A percentile compares a stretch with the other conserved stretches of the same genome.
Evolutionary conservation across 2,797 vertebrate genomes (phyloP).

Genomic region (Poeciliopsis paucimaculata): DNA sequence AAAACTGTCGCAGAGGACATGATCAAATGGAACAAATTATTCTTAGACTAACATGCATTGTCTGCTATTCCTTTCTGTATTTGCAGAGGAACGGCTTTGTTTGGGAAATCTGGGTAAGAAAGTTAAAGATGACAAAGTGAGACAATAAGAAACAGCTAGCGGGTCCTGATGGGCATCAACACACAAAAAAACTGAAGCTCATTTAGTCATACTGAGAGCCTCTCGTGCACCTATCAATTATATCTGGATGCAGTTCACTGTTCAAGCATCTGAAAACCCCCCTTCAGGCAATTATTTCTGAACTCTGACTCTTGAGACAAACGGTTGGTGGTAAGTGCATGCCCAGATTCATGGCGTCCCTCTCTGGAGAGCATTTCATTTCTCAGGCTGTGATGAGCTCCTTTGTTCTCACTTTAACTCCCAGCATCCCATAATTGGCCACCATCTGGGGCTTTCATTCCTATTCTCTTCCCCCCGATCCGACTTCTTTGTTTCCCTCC

Average conservation of each 20-base stretch:
- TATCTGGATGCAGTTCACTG: slow-evolving; percentile 16
- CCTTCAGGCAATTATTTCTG: slow-evolving; percentile 56
- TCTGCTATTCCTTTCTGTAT: slow-evolving; percentile 8
- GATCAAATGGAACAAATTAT: not conserved
- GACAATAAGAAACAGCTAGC: slow-evolving; percentile 22
- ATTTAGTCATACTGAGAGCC: slow-evolving; percentile 9
- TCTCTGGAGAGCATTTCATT: slow-evolving; percentile 69
- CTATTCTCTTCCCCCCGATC: slow-evolving; percentile 36
- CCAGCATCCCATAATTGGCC: slow-evolving; percentile 69
- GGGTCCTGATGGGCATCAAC: slow-evolving; percentile 8
- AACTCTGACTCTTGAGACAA: slow-evolving; percentile 57
- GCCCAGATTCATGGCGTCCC: slow-evolving; percentile 45
- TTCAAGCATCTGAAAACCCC: slow-evolving; percentile 36
- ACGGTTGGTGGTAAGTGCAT: slow-evolving; percentile 23
- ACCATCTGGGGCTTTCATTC: slow-evolving; percentile 70
- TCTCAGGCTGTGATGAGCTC: slow-evolving; percentile 62
- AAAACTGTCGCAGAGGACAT: not conserved
- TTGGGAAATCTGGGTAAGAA: slow-evolving; percentile 1
- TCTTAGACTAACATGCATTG: slow-evolving; percentile 7
- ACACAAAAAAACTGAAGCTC: not conserved
- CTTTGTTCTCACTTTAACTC: slow-evolving; percentile 76
- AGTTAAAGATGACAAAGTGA: slow-evolving; percentile 11
- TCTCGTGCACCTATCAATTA: slow-evolving; percentile 21
- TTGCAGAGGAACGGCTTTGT: not conserved
- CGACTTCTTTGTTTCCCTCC: slow-evolving; percentile 10